Evolutionary conservation across 35 echinoderm and acorn worm species (phyloP).

Genomic region (Apostichopus parvimensis): DNA sequence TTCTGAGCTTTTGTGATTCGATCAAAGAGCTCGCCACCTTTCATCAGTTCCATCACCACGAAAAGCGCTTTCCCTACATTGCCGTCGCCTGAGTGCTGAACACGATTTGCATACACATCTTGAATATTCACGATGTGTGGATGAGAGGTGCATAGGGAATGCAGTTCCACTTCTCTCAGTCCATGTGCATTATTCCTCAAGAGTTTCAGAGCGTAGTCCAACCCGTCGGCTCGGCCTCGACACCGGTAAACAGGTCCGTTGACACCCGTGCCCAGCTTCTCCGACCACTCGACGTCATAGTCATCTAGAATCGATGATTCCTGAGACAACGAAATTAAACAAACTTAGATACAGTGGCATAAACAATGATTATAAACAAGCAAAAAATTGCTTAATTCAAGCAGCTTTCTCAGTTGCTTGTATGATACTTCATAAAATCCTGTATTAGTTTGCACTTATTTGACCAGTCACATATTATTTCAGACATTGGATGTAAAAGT

Average conservation of each 20-base stretch:
- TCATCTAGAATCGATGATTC: conserved; percentile 60
- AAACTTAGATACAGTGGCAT: no score
- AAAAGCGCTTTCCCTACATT: conserved; percentile 45
- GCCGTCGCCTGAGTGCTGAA: conserved; percentile 80
- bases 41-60: conserved; percentile 98
- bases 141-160: conserved; percentile 62
- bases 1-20: conserved; percentile 79
- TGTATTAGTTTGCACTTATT: no score
- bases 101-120: conserved; percentile 89
- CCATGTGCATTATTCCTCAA: conserved; percentile 76
- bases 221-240: conserved; percentile 38
- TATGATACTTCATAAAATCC: no score
- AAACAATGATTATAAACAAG: no score
- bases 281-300: conserved; percentile 79
- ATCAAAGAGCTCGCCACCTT: conserved; percentile 97
- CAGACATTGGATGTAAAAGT: no score
- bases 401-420: no score
- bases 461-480: no score
- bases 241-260: conserved; percentile 96
- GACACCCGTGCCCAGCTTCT: conserved; percentile 94
- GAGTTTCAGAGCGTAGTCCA: conserved; percentile 79
- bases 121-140: conserved; percentile 80
- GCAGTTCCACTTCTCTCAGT: conserved; percentile 72
- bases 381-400: no score
- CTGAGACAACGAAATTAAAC: background rate